phyloP scores from a whole-genome alignment of 37 sponge, comb jelly and placozoan genomes.

The Sycon ciliatum region DNA sequence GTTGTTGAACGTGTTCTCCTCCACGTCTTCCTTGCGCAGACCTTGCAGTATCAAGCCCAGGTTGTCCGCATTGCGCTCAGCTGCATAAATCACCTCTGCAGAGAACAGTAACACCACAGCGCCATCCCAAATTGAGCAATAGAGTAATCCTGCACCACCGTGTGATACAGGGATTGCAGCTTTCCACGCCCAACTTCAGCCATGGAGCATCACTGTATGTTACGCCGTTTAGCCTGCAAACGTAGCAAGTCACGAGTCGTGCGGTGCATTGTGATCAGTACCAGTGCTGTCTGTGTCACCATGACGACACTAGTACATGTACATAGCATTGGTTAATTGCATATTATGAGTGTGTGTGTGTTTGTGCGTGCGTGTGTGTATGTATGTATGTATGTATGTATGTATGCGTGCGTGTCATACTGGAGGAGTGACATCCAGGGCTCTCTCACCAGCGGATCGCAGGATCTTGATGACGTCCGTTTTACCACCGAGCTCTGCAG shows the following conservation, averaged over 20 bases:
- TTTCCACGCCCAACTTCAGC: no score
- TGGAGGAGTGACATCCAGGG: slow-evolving; percentile 31
- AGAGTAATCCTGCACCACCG: no score
- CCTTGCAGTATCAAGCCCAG: neutral
- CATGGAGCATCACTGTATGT: no score
- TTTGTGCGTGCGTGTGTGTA: neutral
- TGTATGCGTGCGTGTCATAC: neutral
- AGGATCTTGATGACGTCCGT: slow-evolving; percentile 29
- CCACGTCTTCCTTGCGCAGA: neutral
- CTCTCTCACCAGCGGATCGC: slow-evolving; percentile 21
- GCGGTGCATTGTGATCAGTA: no score
- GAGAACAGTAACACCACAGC: no score
- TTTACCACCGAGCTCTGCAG: slow-evolving; percentile 20
- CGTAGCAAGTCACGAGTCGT: no score
- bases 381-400: neutral
- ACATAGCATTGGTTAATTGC: neutral
- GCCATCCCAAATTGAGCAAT: no score
- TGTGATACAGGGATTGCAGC: no score
- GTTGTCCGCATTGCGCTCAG: neutral
- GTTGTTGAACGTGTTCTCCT: neutral
- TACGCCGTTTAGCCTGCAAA: no score
- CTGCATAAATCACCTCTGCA: neutral
- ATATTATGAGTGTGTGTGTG: neutral
- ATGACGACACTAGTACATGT: no score
- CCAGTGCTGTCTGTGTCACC: no score